These are phyloP conservation scores for Sphinx pinastri DNA, from an alignment of 2,888 invertebrate species.

Conservation along the genomic window DNA sequence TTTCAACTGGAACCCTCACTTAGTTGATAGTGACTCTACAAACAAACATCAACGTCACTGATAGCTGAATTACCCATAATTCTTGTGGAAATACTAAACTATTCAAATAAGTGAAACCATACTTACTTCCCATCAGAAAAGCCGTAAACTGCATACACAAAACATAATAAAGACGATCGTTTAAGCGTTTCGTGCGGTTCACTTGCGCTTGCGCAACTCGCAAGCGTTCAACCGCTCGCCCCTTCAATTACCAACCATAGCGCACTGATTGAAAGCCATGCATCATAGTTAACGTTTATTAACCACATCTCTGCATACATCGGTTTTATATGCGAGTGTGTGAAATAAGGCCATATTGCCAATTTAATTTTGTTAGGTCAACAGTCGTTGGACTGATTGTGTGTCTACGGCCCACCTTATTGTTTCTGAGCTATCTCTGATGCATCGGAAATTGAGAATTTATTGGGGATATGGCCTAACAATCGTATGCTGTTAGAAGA, in stretches of 20 bases:
- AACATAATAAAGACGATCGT: constrained; percentile 3
- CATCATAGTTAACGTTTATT: constrained; percentile 44
- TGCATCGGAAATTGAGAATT: too few relatives aligned
- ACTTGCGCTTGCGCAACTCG: constrained; percentile 21
- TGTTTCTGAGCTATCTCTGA: too few relatives aligned
- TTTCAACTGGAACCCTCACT: too few relatives aligned
- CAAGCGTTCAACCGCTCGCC: constrained; percentile 33
- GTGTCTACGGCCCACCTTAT: too few relatives aligned
- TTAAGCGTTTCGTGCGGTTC: constrained; percentile 22
- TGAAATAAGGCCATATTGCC: constrained; percentile 7
- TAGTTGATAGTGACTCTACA: too few relatives aligned
- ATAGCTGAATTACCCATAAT: too few relatives aligned
- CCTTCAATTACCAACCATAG: constrained; percentile 52
- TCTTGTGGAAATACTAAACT: not conserved
- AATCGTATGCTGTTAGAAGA: too few relatives aligned
- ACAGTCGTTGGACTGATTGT: not conserved
- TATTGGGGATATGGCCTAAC: too few relatives aligned
- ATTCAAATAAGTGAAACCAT: not conserved
- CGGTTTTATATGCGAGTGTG: constrained; percentile 10
- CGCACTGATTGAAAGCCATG: constrained; percentile 52
- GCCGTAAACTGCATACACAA: not conserved
- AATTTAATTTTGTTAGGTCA: not conserved
- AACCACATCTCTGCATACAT: constrained; percentile 23
- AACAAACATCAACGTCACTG: too few relatives aligned
- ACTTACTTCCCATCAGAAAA: not conserved